A percentile compares a stretch with the other conserved stretches of the same genome.
Evolutionary conservation across 2,113 vertebrate species (phyloP).

Genomic region (Toxostoma redivivum): DNA sequence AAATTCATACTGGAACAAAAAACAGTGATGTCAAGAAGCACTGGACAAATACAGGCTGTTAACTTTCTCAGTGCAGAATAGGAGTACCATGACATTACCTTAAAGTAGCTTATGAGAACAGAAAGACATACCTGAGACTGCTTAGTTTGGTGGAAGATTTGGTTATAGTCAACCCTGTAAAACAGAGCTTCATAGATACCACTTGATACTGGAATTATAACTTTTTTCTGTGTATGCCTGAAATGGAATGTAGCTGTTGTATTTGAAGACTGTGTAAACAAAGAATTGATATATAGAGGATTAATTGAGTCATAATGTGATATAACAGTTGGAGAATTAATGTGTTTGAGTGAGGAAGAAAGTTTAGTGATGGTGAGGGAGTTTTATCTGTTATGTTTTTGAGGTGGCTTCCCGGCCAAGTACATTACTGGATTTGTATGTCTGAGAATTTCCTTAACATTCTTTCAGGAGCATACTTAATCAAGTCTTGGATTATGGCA

Average conservation of each 20-base stretch:
- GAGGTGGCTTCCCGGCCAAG: background rate
- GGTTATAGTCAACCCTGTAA: no score
- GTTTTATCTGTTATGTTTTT: background rate
- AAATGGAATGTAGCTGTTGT: background rate
- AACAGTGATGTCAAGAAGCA: background rate
- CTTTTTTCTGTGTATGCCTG: background rate
- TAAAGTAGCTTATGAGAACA: background rate
- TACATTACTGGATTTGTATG: background rate
- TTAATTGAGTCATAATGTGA: background rate
- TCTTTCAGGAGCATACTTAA: background rate
- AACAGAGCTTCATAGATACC: background rate
- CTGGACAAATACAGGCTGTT: background rate
- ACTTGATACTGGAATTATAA: background rate
- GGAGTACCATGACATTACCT: background rate
- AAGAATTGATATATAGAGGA: background rate
- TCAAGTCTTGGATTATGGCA: background rate
- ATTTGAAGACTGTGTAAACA: background rate
- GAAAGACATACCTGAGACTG: background rate
- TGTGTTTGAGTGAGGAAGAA: background rate
- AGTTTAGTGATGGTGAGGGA: background rate
- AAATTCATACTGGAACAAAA: background rate
- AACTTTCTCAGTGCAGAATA: background rate
- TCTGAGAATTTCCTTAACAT: background rate
- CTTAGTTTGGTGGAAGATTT: background rate
- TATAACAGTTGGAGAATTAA: background rate